These are phyloP conservation scores for Scrobipalpa atriplicella DNA, from an alignment of 2,888 invertebrate species.

Conservation along the genomic window DNA sequence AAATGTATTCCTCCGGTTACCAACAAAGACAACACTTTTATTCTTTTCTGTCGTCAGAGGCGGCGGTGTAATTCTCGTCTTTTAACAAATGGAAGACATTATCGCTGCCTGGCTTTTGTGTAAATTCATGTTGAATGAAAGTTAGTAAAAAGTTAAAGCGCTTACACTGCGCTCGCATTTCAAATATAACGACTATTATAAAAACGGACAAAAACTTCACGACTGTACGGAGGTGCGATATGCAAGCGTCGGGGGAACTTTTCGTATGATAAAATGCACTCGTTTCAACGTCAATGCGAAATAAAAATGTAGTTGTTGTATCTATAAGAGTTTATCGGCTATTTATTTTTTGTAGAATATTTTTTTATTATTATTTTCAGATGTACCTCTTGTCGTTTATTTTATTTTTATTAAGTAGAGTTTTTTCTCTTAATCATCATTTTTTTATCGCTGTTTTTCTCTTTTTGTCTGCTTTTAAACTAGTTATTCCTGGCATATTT, in stretches of 20 bases:
- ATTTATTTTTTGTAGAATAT: not conserved
- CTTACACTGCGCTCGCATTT: slow-evolving; percentile 63
- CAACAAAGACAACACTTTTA: slow-evolving; percentile 72
- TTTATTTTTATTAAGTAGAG: too few species aligned
- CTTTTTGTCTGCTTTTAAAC: too few species aligned
- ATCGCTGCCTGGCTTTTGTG: slow-evolving; percentile 75
- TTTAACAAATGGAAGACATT: slow-evolving; percentile 78
- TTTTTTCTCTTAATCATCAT: too few species aligned
- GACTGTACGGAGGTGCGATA: slow-evolving; percentile 41
- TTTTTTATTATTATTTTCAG: not conserved
- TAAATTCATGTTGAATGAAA: slow-evolving; percentile 76
- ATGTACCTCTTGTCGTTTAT: too few species aligned
- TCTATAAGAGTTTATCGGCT: not conserved
- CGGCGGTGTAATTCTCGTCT: slow-evolving; percentile 70
- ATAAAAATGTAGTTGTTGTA: slow-evolving; percentile 2
- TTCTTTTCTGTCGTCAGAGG: slow-evolving; percentile 70
- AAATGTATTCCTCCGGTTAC: slow-evolving; percentile 62
- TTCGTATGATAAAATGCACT: slow-evolving; percentile 42
- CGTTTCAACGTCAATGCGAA: slow-evolving; percentile 29
- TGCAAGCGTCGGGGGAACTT: slow-evolving; percentile 47
- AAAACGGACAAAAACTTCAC: slow-evolving; percentile 55
- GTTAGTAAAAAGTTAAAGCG: slow-evolving; percentile 69
- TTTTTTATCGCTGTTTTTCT: too few species aligned
- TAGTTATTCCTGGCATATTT: not conserved
- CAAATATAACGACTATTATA: slow-evolving; percentile 63